These are phyloP conservation scores for Cherax destructor DNA, from an alignment of 1,140 invertebrate genomes.

Conservation along the genomic window DNA sequence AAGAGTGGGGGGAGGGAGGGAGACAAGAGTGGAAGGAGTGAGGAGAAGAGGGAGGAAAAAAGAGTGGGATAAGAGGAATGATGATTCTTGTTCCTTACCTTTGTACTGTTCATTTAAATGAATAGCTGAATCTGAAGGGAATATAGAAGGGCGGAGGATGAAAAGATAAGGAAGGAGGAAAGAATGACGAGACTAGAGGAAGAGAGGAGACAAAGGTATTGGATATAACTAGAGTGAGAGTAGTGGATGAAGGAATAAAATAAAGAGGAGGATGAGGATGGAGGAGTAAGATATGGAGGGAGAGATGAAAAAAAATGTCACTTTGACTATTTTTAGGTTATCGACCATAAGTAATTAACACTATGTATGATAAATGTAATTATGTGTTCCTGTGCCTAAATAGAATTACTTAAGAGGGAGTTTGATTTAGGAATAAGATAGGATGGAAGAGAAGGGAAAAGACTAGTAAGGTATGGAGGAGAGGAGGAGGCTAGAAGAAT, in stretches of 20 bases:
- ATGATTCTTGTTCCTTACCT: no score
- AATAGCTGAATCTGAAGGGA: no score
- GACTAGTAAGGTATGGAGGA: not conserved
- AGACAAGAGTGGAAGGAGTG: no score
- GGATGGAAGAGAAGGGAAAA: conserved; percentile 16
- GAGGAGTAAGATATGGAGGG: not conserved
- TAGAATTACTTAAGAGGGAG: no score
- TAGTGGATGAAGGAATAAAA: not conserved
- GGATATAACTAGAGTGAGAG: conserved; percentile 4
- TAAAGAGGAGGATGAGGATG: not conserved
- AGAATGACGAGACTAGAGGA: not conserved
- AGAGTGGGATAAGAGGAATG: not conserved
- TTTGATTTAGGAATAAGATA: not conserved
- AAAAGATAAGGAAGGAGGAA: not conserved
- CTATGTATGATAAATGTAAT: no score
- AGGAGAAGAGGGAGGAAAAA: not conserved
- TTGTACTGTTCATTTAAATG: no score
- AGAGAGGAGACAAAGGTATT: not conserved
- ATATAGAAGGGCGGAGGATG: no score
- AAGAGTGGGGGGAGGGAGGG: not conserved
- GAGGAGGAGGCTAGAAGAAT: no score
- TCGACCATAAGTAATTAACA: no score
- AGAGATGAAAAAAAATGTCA: conserved; percentile 10
- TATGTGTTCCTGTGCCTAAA: no score
- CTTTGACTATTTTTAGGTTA: no score